Evolutionary conservation across 2,888 invertebrate species (phyloP), one percentile per base, ranked within the genome.

Genomic region (Stenodema calcarata): DNA sequence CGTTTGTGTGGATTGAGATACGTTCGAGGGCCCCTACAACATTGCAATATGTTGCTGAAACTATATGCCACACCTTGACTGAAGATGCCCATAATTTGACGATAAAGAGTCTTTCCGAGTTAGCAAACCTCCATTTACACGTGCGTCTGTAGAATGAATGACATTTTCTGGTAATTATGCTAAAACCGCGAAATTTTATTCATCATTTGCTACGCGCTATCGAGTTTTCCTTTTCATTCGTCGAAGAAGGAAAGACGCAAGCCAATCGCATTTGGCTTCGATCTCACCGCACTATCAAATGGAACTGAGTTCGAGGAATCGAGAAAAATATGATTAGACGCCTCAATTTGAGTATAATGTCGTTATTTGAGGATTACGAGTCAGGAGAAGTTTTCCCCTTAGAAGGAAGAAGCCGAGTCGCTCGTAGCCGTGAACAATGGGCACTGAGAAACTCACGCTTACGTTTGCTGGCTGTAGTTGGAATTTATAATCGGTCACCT

Each of bases 311-410:
- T 62, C 62, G 73, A 16, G 35, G 73, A 73, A 73, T 73, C 4
- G 73, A n/a, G 35, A 35, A 35, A 73, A 16, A 62, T 18, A 23
- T 62, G 62, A 62, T 62, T 62, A 62, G 62, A 14, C 73, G 35
- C 41, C 41, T 73, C 73, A 73, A 73, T 12, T n/a, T 73, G 73
- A 73, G 73, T 16, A 73, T 16, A 73, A 73, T 73, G 18, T 35
- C 73, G 73, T 73, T 73, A 73, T 73, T 73, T 73, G 73, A 73
- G 73, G 73, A 73, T 73, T 35, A 35, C 62, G 11, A 62, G 23
- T 62, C 62, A 62, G 54, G 54, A 54, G 62, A 62, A 62, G 62
- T 62, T 62, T 62, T 62, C 62, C 62, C 62, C 62, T 62, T 62
- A 62, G 62, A 62, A 18, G 62, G 62, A 62, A 62, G 62, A 23